Evolutionary conservation across 2,797 vertebrate species (phyloP).

Genomic region (Chloroceryle amazona): DNA sequence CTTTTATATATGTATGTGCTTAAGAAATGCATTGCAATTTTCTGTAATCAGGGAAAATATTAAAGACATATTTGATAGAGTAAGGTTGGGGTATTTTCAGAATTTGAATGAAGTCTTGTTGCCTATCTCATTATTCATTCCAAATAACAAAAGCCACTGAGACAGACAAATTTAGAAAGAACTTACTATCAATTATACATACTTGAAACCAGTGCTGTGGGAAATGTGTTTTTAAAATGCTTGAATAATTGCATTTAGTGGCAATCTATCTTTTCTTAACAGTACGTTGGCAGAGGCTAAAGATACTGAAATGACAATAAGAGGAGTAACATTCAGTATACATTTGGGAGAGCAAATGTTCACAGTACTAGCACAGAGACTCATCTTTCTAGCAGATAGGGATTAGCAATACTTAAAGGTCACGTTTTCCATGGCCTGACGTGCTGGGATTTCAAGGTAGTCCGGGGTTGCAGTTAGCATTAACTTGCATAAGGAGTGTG

Average conservation of each 20-base stretch:
- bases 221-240: not conserved
- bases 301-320: not conserved
- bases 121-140: not conserved
- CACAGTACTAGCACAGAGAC: constrained; percentile 30
- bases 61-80: not conserved
- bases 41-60: not conserved
- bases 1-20: not conserved
- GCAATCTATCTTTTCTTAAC: not conserved
- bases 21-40: constrained; percentile 9
- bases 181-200: not conserved
- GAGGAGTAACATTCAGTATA: not conserved
- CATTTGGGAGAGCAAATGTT: constrained; percentile 44
- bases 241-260: constrained; percentile 18
- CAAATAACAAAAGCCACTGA: not conserved
- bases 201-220: not conserved
- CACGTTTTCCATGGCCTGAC: constrained; percentile 56
- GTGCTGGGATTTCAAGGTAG: constrained; percentile 50
- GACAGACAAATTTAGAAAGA: not conserved
- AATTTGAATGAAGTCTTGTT: not conserved
- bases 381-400: constrained; percentile 44
- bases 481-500: constrained; percentile 48
- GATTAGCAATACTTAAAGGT: constrained; percentile 64
- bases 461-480: constrained; percentile 21
- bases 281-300: not conserved
- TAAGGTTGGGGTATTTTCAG: not conserved